Percentiles rank a stretch among this genome's conserved stretches.
Evolutionary conservation across 2,113 vertebrate species (phyloP).

Genomic region (Corythornis vintsioides): DNA sequence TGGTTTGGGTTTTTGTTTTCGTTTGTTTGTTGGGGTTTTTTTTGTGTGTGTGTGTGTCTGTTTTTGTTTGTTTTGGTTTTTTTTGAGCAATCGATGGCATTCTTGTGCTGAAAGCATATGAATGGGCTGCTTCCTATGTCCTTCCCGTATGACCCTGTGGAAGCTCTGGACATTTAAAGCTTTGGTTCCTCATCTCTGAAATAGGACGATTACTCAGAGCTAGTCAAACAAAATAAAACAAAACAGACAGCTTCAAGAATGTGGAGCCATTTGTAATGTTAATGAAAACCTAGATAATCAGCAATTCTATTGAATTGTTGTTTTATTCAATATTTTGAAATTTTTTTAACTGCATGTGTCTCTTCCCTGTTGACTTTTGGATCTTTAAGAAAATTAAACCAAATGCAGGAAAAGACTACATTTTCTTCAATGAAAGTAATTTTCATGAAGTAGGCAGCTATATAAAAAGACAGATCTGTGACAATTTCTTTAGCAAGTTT

Average conservation of each 20-base stretch:
- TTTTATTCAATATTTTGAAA: neutral
- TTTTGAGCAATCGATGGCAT: neutral
- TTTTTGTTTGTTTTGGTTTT: no score
- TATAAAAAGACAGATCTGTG: neutral
- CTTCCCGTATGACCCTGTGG: neutral
- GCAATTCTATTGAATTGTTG: neutral
- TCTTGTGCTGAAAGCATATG: neutral
- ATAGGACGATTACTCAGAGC: neutral
- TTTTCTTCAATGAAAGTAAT: no score
- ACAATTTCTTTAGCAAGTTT: neutral
- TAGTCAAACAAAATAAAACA: neutral
- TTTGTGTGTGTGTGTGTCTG: no score
- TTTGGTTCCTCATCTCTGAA: neutral
- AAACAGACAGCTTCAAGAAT: neutral
- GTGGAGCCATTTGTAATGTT: neutral
- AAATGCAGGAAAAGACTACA: neutral
- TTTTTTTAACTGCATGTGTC: fast-evolving
- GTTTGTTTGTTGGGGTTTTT: no score
- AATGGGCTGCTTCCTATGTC: neutral
- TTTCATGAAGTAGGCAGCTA: neutral
- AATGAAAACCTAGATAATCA: neutral
- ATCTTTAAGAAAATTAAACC: neutral
- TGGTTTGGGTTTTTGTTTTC: no score
- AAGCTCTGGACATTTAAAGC: neutral
- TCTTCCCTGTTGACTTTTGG: neutral